Conservation (phyloP, 2,888 invertebrate species). For the Acleris literana region DNA sequence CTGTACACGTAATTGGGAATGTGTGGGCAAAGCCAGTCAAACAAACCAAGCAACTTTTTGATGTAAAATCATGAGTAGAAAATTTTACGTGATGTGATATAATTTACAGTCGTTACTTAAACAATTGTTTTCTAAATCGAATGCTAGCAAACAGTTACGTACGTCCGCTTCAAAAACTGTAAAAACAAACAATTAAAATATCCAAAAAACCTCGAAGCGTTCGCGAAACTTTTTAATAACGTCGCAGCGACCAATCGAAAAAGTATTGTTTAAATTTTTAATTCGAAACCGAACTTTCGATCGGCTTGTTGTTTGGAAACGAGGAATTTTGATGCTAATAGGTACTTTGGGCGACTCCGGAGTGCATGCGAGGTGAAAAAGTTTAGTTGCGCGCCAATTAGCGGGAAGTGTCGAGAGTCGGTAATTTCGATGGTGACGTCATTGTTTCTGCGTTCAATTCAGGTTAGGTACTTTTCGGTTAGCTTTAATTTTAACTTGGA, state of each 20-base stretch:
- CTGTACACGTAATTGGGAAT: background rate
- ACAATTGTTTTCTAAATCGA: background rate
- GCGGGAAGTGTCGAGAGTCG: constrained; percentile 3
- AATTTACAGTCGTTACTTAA: too few relatives aligned
- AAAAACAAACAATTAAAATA: constrained; percentile 17
- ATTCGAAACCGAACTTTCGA: constrained; percentile 59
- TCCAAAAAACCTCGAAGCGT: constrained; percentile 44
- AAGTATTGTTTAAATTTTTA: constrained; percentile 73
- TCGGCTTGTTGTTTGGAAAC: constrained; percentile 59
- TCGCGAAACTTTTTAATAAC: constrained; percentile 77
- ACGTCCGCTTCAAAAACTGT: background rate
- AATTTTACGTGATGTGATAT: too few relatives aligned
- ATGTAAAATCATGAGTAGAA: too few relatives aligned
- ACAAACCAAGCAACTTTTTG: background rate
- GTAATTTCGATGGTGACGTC: constrained; percentile 9
- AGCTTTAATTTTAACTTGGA: background rate
- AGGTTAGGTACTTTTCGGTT: background rate
- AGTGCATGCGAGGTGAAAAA: constrained; percentile 53
- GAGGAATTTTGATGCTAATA: constrained; percentile 55
- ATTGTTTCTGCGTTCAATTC: background rate
- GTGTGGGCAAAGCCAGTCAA: background rate
- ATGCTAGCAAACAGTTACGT: background rate
- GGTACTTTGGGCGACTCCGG: constrained; percentile 53
- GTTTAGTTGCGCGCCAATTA: constrained; percentile 40
- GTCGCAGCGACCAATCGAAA: constrained; percentile 71